Evolutionary conservation across 1,140 invertebrate species (phyloP).

Genomic region (Trichonephila clavipes): DNA sequence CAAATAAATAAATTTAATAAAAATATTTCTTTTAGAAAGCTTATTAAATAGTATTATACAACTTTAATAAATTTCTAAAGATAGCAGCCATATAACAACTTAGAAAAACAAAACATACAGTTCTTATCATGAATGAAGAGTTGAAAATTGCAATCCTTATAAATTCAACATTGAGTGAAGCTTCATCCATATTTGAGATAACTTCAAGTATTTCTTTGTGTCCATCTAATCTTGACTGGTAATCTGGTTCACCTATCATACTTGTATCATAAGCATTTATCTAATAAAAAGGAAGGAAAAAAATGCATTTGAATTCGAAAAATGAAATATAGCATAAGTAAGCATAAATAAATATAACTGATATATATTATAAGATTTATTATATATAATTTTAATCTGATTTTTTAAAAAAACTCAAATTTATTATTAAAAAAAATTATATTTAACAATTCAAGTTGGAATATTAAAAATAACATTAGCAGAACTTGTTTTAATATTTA

Average conservation of each 20-base stretch:
- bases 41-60: too few species aligned
- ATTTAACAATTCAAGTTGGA: too few species aligned
- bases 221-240: slow-evolving; percentile 87
- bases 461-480: too few species aligned
- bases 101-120: slow-evolving; percentile 80
- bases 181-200: slow-evolving; percentile 84
- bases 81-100: too few species aligned
- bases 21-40: too few species aligned
- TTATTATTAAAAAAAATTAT: too few species aligned
- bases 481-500: too few species aligned
- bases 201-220: slow-evolving; percentile 84
- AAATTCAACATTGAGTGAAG: slow-evolving; percentile 84
- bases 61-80: too few species aligned
- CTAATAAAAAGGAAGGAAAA: slow-evolving; percentile 79
- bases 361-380: neutral
- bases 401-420: too few species aligned
- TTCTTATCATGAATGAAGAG: slow-evolving; percentile 89
- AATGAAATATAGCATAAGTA: neutral
- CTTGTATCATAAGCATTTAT: slow-evolving; percentile 93
- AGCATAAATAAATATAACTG: neutral
- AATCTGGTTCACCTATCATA: slow-evolving; percentile 96
- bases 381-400: too few species aligned
- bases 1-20: too few species aligned
- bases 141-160: slow-evolving; percentile 89
- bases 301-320: neutral